These are phyloP conservation scores for Meriones unguiculatus DNA, from an alignment of 2,113 vertebrate species.

Conservation along the genomic window DNA sequence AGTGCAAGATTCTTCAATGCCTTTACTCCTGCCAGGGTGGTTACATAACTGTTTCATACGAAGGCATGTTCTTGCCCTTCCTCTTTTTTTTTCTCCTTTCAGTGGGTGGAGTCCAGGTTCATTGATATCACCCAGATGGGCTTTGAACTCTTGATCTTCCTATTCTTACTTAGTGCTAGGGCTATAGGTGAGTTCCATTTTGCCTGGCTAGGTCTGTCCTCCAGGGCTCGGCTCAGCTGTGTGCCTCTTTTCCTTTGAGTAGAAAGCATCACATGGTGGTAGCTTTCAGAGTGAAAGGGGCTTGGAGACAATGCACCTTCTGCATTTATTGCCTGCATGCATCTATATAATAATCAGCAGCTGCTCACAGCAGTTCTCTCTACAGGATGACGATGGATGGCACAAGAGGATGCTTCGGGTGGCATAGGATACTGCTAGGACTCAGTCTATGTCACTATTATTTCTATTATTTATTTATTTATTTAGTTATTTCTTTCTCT, in stretches of 20 bases:
- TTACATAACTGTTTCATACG: not conserved
- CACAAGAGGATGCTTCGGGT: not conserved
- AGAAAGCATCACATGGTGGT: rapidly evolving
- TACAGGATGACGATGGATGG: not conserved
- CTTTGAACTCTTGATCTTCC: not conserved
- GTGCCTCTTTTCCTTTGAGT: no score
- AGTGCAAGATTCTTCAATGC: not conserved
- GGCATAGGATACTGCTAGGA: not conserved
- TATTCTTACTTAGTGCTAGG: not conserved
- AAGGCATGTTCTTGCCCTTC: not conserved
- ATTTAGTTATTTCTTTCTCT: not conserved
- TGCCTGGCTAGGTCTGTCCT: no score
- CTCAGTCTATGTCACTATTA: not conserved
- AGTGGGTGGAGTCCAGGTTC: not conserved
- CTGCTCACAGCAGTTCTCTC: not conserved
- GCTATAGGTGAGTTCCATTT: not conserved
- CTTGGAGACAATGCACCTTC: not conserved
- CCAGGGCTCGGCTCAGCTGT: rapidly evolving
- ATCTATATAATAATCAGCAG: not conserved
- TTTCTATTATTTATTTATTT: not conserved
- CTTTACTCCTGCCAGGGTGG: not conserved
- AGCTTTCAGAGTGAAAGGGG: not conserved
- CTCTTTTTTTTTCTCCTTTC: no score
- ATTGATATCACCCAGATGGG: not conserved
- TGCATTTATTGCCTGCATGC: not conserved